Evolutionary conservation across 2,113 vertebrate genomes (phyloP), one percentile per base, ranked within the genome.

Genomic region (Platysternon megacephalum): DNA sequence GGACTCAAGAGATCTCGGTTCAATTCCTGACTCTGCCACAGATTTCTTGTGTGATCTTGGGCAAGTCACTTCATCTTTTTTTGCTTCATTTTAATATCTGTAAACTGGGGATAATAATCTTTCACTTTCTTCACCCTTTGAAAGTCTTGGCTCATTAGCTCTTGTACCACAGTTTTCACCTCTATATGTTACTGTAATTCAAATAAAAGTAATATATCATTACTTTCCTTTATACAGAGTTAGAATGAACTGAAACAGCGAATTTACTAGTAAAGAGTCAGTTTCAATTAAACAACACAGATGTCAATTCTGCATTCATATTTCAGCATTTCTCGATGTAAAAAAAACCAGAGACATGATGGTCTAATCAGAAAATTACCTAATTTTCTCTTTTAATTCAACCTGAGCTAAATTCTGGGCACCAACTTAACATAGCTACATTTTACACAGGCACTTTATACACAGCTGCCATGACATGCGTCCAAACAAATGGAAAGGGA

Each of bases 221-320:
- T 80, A 82, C 56, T 24, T 95, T 94, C 51, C 53, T 8, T 52
- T 94, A 28, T 93, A 85, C 56, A 86, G 49, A 78, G 52, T 56
- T 61, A 86, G 80, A 96, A 95, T 49, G 42, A 55, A 76, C 24
- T 84, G 91, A 95, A 91, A 44, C 48, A 97, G 95, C 82, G 32
- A 14, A 65, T 93, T 58, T 82, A 58, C 49, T 76, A 74, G 65
- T 79, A 78, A 92, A 97, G 76, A 93, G 35, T 78, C 92, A 76
- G 19, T 89, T 90, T 94, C 94, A 96, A 97, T 97, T 96, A 94
- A 96, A 82, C 91, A 51, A 61, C 28, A 78, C 14, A 85, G 68
- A 86, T 44, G 78, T 89, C 68, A 82, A 58, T 80, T 92, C 61
- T 84, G 21, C 87, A 90, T 89, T 95, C 92, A 91, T 58, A 76